These are phyloP conservation scores for Trichogramma evanescens DNA, from an alignment of 2,888 invertebrate species.

Conservation along the genomic window DNA sequence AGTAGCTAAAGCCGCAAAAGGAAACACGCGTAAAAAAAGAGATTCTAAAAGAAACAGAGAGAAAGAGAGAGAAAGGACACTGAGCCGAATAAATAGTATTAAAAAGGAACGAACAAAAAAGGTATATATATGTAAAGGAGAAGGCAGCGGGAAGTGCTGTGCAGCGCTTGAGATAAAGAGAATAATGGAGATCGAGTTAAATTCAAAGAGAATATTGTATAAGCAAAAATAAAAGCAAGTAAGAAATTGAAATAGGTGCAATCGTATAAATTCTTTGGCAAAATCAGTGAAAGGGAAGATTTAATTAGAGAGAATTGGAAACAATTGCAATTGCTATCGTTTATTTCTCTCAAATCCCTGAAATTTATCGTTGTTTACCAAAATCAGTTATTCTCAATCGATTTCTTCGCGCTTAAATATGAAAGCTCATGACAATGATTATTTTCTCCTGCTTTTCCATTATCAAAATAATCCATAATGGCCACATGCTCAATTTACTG, in stretches of 20 bases:
- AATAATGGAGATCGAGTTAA: not conserved
- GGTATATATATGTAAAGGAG: conserved; percentile 1
- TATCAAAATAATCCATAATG: not conserved
- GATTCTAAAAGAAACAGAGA: not conserved
- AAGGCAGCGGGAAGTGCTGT: not conserved
- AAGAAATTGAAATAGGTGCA: not conserved
- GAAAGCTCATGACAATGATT: not conserved
- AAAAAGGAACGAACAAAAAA: not conserved
- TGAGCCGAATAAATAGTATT: not conserved
- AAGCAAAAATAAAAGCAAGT: not conserved
- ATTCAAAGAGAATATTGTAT: conserved; percentile 1
- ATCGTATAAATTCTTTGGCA: not conserved
- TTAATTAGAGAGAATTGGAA: not conserved
- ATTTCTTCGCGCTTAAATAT: not conserved
- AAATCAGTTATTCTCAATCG: no score
- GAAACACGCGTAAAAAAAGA: not conserved
- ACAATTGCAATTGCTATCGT: not conserved
- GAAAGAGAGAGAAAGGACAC: not conserved
- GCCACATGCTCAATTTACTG: not conserved
- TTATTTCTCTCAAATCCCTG: not conserved
- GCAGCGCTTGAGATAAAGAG: not conserved
- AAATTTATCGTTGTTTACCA: not conserved
- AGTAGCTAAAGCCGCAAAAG: not conserved
- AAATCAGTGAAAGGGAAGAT: not conserved
- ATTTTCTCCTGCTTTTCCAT: not conserved